Conservation (phyloP, 2,113 vertebrate species). For the Phrynosoma blainvillii region DNA sequence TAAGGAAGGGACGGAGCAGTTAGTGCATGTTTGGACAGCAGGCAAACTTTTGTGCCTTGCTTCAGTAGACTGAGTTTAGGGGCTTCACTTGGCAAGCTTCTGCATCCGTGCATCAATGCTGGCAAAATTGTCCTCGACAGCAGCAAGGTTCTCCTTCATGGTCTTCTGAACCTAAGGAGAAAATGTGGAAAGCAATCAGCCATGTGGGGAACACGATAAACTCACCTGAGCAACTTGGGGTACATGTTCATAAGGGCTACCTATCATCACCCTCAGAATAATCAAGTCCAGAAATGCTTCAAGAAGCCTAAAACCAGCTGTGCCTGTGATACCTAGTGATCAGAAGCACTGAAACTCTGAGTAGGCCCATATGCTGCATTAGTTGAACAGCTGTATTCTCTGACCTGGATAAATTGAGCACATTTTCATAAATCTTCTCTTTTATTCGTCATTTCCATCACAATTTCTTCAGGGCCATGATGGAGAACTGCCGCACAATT, state of each 20-base stretch:
- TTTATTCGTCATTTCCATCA: background rate
- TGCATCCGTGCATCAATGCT: conserved; percentile 88
- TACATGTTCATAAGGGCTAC: background rate
- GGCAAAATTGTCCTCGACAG: conserved; percentile 87
- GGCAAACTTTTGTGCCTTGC: background rate
- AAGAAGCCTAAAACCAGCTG: background rate
- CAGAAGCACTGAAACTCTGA: background rate
- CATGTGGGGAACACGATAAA: background rate
- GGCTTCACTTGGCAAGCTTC: conserved; percentile 83
- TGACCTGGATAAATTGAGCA: background rate
- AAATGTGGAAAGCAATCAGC: background rate
- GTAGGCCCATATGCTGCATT: background rate
- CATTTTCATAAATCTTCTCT: background rate
- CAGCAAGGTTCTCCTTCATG: conserved; percentile 88
- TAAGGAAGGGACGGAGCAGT: conserved; percentile 22
- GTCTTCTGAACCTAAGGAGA: conserved; percentile 86
- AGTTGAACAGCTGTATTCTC: background rate
- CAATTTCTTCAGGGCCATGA: background rate
- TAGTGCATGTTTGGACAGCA: background rate
- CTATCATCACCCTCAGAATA: background rate
- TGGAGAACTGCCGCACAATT: background rate
- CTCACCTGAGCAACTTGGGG: background rate
- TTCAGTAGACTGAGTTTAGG: background rate
- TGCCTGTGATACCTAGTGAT: background rate
- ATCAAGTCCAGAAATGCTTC: background rate